These are phyloP conservation scores for Drosophila crucigera DNA, from an alignment of 2,888 invertebrate genomes.

Conservation along the genomic window DNA sequence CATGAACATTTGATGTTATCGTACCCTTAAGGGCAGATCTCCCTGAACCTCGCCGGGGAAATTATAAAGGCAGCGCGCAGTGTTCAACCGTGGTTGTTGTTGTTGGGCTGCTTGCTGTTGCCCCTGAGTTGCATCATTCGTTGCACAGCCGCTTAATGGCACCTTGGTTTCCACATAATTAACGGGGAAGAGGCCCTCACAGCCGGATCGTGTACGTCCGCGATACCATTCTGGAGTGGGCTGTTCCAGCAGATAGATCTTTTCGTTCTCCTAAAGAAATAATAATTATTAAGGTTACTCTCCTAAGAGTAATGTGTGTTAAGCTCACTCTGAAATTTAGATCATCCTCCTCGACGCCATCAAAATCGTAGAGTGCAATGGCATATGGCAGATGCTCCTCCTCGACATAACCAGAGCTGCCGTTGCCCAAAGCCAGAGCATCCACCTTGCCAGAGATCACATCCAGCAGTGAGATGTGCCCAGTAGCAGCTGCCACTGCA, in stretches of 20 bases:
- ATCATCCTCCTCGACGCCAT: constrained; percentile 91
- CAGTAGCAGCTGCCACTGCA: constrained; percentile 52
- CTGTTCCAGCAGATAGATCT: constrained; percentile 89
- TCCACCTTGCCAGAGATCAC: constrained; percentile 82
- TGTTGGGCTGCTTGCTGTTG: constrained; percentile 22
- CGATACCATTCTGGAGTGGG: constrained; percentile 93
- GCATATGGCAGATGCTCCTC: constrained; percentile 88
- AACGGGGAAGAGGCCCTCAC: constrained; percentile 93
- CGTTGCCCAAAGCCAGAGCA: constrained; percentile 74
- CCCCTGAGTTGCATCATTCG: constrained; percentile 15
- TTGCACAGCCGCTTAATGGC: constrained; percentile 86
- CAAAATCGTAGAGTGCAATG: constrained; percentile 92
- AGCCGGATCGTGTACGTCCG: constrained; percentile 89
- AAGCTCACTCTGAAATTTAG: constrained; percentile 91
- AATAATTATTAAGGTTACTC: not conserved
- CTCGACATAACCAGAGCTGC: constrained; percentile 58
- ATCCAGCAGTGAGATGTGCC: constrained; percentile 83
- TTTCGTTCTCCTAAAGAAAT: constrained; percentile 88
- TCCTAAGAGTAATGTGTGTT: not conserved
- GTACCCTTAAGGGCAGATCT: constrained; percentile 87
- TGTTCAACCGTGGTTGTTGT: constrained; percentile 31
- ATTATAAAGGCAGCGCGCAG: constrained; percentile 89
- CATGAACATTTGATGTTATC: not conserved
- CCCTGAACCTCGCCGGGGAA: constrained; percentile 88
- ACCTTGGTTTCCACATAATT: constrained; percentile 92